Evolutionary conservation across 2,888 invertebrate genomes (phyloP).

Genomic region (Carabus problematicus): DNA sequence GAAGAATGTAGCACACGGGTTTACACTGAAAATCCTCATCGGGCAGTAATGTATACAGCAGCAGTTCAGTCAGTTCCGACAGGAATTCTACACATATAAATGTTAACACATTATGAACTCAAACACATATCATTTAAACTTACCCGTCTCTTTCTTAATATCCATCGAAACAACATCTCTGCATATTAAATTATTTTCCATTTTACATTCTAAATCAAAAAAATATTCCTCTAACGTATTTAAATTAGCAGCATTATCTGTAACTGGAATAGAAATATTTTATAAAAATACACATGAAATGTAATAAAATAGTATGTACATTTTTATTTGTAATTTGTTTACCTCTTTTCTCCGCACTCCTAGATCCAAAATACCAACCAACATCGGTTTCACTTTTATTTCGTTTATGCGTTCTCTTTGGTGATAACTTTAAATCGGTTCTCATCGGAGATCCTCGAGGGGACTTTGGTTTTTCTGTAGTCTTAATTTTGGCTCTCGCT

Average conservation of each 20-base stretch:
- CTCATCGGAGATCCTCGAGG: constrained; percentile 54
- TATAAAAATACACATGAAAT: not conserved
- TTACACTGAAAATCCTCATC: constrained; percentile 86
- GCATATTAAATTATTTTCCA: constrained; percentile 81
- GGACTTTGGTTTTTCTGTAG: constrained; percentile 51
- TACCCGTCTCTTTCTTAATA: constrained; percentile 69
- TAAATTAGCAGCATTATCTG: constrained; percentile 50
- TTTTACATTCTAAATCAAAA: constrained; percentile 87
- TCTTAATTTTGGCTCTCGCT: constrained; percentile 66
- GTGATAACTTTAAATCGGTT: constrained; percentile 55
- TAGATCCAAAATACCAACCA: constrained; percentile 65
- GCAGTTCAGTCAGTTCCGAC: constrained; percentile 81
- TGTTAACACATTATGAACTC: constrained; percentile 16
- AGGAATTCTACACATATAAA: constrained; percentile 70
- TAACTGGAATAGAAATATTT: not conserved
- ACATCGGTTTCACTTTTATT: constrained; percentile 79
- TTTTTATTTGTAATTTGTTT: constrained; percentile 39
- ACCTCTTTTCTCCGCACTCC: constrained; percentile 56
- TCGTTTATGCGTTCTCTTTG: constrained; percentile 63
- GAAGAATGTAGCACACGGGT: constrained; percentile 76
- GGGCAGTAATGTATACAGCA: constrained; percentile 82
- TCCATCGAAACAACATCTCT: constrained; percentile 82
- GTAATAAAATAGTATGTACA: constrained; percentile 27
- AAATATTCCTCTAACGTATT: constrained; percentile 75
- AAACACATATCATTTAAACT: constrained; percentile 45